Evolutionary conservation across 2,888 invertebrate genomes (phyloP).

Genomic region (Cataglyphis altisquamis): DNA sequence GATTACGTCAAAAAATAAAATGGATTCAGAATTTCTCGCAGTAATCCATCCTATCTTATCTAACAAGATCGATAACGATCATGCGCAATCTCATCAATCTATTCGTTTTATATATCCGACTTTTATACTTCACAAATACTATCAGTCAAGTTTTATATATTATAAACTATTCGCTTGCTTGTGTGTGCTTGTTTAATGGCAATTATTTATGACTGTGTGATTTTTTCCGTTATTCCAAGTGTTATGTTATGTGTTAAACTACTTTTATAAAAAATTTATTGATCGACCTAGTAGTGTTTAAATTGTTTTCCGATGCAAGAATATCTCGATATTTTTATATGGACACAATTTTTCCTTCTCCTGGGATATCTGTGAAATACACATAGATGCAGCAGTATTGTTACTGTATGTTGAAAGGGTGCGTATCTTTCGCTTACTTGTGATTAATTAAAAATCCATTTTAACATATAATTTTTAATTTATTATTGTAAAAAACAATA

Average conservation of each 20-base stretch:
- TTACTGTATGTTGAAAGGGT: not conserved
- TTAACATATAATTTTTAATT: not conserved
- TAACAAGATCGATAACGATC: not conserved
- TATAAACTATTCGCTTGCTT: constrained; percentile 55
- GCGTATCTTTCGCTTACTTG: not conserved
- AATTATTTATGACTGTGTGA: constrained; percentile 65
- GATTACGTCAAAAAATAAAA: not conserved
- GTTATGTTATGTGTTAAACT: constrained; percentile 10
- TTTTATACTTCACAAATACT: constrained; percentile 22
- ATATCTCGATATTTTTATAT: not conserved
- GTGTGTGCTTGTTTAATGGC: not conserved
- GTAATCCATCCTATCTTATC: constrained; percentile 34
- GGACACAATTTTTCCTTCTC: not conserved
- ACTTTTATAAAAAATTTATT: constrained; percentile 60
- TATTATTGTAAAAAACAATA: not conserved
- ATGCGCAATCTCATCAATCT: constrained; percentile 6
- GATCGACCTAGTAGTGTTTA: constrained; percentile 49
- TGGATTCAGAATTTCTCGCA: not conserved
- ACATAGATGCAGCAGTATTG: not conserved
- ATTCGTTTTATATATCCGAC: constrained; percentile 54
- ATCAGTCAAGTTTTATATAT: constrained; percentile 60
- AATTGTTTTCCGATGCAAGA: constrained; percentile 25
- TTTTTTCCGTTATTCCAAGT: constrained; percentile 27
- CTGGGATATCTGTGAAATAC: not conserved
- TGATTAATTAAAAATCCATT: constrained; percentile 26